Evolutionary conservation across 2,113 vertebrate genomes (phyloP), one percentile per base, ranked within the genome.

Genomic region (Syngnathus floridae): DNA sequence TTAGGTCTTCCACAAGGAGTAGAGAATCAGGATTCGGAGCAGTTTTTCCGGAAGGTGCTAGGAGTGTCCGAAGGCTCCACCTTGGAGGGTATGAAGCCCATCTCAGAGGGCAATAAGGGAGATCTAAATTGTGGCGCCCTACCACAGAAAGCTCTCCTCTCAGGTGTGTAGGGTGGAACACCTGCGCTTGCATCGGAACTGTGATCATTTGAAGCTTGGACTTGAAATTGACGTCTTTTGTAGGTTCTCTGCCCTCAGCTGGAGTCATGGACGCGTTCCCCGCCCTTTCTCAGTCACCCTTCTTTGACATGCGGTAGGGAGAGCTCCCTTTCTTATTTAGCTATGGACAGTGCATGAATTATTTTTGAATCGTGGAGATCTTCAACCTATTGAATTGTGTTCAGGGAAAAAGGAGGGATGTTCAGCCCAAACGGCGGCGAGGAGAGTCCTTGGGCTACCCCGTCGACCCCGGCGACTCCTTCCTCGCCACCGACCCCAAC

Each of bases 361-460:
- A 5, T 35, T 31, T 26, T 35, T 52, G 2, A 43, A 8, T 7
- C 0, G 0, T 35, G 7, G 5, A 67, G 49, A 13, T 1, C 7
- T 22, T 70, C 48, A 62, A 17, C 2, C 10, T 69, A 7, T 61
- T 61, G 26, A 14, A 43, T 73, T 0, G 9, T 54, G 4, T 22
- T 14, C 80, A 97, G 96, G 83, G 95, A 99, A 75, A 89, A 95
- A 72, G 92, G 93, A 7, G 93, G 93, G 74, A 91, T 98, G 59
- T 98, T 98, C 79, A 98, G 96, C 92, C 96, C 96, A 0, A 96
- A 99, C 57, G 94, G 93, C 38, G 94, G 94, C 57, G 96, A 99
- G 66, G 96, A 99, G 80, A 96, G 95, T 77, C 94, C 95, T 21
- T 96, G 95, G 96, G 91, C 90, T 37, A 96, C 95, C 72, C 95